Evolutionary conservation across 64 coral and sea anemone species (phyloP).

Genomic region (Catalaphyllia jardinei): DNA sequence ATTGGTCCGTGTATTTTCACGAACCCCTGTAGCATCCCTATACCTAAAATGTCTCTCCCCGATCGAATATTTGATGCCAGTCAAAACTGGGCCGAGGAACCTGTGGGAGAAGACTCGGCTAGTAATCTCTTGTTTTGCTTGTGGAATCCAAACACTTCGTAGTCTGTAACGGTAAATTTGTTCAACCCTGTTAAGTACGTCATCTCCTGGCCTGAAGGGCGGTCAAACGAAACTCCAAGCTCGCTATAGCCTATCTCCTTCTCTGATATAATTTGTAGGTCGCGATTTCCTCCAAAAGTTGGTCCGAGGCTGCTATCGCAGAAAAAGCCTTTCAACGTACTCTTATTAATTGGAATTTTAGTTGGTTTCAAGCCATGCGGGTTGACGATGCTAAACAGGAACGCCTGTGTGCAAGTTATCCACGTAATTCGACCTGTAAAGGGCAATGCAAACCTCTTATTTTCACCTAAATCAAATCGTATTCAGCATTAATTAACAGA

Average conservation of each 20-base stretch:
- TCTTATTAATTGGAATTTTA: not conserved
- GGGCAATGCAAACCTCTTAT: not conserved
- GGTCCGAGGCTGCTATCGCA: slow-evolving; percentile 21
- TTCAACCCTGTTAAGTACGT: not conserved
- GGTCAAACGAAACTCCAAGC: slow-evolving; percentile 7
- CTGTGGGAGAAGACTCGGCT: too few relatives aligned
- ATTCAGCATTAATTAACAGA: too few relatives aligned
- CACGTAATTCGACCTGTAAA: not conserved
- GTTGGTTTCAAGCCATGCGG: slow-evolving; percentile 16
- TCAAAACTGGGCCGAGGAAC: too few relatives aligned
- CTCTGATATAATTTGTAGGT: slow-evolving; percentile 13
- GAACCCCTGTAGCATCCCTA: too few relatives aligned
- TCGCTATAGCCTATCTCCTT: not conserved
- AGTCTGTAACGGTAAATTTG: not conserved
- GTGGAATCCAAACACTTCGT: slow-evolving; percentile 26
- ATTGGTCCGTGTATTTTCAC: too few relatives aligned
- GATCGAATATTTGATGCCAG: too few relatives aligned
- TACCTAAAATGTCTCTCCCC: too few relatives aligned
- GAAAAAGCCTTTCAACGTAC: not conserved
- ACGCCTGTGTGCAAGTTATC: slow-evolving; percentile 16
- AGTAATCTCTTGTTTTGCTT: not conserved
- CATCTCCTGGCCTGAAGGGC: not conserved
- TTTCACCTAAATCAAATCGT: too few relatives aligned
- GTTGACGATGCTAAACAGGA: slow-evolving; percentile 35
- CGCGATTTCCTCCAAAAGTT: slow-evolving; percentile 20